Evolutionary conservation across 2,888 invertebrate genomes (phyloP).

Genomic region (Drosophila neoperkinsi): DNA sequence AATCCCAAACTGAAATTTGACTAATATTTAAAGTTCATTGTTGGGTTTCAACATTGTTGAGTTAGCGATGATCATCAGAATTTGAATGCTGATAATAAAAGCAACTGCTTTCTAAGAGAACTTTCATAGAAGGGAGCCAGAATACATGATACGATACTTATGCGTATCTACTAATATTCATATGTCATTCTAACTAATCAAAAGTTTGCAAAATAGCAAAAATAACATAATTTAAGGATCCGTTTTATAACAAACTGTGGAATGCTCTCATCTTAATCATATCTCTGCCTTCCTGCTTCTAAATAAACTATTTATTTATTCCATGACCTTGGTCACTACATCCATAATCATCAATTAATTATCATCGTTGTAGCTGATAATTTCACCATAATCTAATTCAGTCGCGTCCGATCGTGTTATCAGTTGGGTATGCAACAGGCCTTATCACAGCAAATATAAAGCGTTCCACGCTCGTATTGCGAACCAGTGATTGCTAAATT

Average conservation of each 20-base stretch:
- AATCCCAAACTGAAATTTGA: background rate
- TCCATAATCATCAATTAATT: too few relatives aligned
- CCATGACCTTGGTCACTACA: slow-evolving; percentile 31
- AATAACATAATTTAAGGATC: background rate
- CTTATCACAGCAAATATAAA: slow-evolving; percentile 20
- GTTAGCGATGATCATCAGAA: background rate
- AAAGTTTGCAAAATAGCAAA: background rate
- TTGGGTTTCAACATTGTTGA: background rate
- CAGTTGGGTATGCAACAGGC: slow-evolving; percentile 11
- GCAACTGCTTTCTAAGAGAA: background rate
- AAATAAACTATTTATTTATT: background rate
- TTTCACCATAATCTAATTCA: slow-evolving; percentile 18
- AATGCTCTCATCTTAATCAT: background rate
- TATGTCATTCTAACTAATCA: background rate
- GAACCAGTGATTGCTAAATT: slow-evolving; percentile 7
- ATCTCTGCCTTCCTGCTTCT: background rate
- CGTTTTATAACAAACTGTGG: background rate
- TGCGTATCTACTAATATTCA: background rate
- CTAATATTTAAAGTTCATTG: background rate
- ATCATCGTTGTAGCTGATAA: background rate
- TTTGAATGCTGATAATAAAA: background rate
- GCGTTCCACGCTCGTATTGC: background rate
- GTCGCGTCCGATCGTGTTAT: slow-evolving; percentile 9
- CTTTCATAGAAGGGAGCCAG: background rate
- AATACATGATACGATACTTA: background rate